phyloP scores from a whole-genome alignment of 2,888 invertebrate genomes.

The Epirrhoe tristata region DNA sequence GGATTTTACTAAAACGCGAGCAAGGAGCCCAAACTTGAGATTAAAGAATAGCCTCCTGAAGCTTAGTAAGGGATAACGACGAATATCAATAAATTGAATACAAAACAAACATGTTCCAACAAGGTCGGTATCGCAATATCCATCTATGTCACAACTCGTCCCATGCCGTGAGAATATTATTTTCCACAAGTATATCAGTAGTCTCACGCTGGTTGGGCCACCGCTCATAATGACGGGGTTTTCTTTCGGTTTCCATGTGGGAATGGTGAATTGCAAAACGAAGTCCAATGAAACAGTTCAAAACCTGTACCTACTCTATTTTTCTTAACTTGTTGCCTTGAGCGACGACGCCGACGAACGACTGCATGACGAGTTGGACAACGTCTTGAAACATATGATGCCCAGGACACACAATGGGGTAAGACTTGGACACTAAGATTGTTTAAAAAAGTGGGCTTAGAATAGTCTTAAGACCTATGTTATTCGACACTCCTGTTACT shows the following conservation, averaged over 20 bases:
- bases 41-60: no score
- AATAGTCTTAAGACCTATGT: no score
- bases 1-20: no score
- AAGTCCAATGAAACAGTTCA: not conserved
- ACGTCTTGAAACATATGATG: no score
- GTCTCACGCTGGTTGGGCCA: constrained; percentile 34
- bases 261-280: constrained; percentile 8
- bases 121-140: constrained; percentile 25
- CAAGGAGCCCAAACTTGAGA: no score
- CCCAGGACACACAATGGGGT: no score
- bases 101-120: constrained; percentile 3
- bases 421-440: no score
- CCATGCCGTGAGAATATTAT: constrained; percentile 31
- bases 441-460: no score
- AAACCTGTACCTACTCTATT: not conserved
- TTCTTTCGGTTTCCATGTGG: constrained; percentile 27
- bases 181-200: constrained; percentile 18
- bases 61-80: not conserved
- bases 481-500: no score
- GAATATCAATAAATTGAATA: not conserved
- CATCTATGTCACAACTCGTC: constrained; percentile 25
- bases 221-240: constrained; percentile 28
- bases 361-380: no score
- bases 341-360: no score
- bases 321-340: no score